These are phyloP conservation scores for Brachionus rotundiformis DNA, from an alignment of 1,140 invertebrate species.

Conservation along the genomic window DNA sequence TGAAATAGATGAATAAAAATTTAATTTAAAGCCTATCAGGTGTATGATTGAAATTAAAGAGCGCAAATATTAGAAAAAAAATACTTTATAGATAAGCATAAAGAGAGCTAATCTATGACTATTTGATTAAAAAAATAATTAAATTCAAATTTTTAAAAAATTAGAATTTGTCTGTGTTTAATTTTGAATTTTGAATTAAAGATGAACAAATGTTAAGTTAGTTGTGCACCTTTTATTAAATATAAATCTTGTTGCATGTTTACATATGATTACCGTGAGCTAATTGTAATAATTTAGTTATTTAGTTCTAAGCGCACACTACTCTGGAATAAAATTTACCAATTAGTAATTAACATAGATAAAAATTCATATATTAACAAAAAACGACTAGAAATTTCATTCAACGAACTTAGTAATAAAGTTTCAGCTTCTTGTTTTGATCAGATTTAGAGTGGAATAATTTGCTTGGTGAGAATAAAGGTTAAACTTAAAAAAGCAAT, in stretches of 20 bases:
- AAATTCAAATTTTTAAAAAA: too few species aligned
- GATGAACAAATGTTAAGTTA: background rate
- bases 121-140: too few species aligned
- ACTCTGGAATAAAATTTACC: background rate
- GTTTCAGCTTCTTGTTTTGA: background rate
- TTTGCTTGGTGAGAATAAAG: background rate
- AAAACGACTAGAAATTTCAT: slow-evolving; percentile 29
- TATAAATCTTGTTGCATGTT: background rate
- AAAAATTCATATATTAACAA: slow-evolving; percentile 45
- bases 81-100: too few species aligned
- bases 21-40: too few species aligned
- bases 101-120: too few species aligned
- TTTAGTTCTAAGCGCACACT: background rate
- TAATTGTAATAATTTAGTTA: background rate
- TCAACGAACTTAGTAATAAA: background rate
- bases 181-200: background rate
- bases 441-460: background rate
- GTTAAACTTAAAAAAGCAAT: background rate
- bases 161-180: too few species aligned
- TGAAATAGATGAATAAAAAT: too few species aligned
- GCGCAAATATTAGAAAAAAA: too few species aligned
- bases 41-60: too few species aligned
- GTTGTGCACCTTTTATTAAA: background rate
- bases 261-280: background rate
- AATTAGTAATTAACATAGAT: slow-evolving; percentile 19